phyloP scores from a whole-genome alignment of 2,888 invertebrate species.

The Oasisia sp. region DNA sequence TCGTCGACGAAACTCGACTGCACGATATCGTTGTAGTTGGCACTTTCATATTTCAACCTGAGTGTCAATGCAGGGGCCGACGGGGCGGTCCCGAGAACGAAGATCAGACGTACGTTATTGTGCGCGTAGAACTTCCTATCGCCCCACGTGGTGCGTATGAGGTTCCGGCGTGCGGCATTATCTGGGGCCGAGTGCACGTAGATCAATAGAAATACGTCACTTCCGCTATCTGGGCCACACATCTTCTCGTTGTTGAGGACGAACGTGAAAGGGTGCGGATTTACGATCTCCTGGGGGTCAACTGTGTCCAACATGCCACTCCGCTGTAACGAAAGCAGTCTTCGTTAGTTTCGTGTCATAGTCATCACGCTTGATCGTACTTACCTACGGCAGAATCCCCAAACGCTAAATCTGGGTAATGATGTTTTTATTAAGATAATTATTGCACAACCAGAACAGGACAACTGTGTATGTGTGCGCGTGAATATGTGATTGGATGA shows the following conservation, averaged over 20 bases:
- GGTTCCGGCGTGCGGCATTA: not conserved
- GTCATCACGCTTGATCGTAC: too few relatives aligned
- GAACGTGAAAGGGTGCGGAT: not conserved
- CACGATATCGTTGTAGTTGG: not conserved
- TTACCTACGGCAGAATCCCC: too few relatives aligned
- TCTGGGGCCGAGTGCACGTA: not conserved
- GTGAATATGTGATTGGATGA: too few relatives aligned
- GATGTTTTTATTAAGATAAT: too few relatives aligned
- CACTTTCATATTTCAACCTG: not conserved
- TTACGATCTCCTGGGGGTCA: not conserved
- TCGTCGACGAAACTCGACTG: not conserved
- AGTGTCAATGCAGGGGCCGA: not conserved
- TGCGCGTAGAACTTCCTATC: not conserved
- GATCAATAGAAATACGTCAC: not conserved
- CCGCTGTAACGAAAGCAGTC: not conserved
- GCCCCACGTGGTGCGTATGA: not conserved
- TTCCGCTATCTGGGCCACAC: not conserved
- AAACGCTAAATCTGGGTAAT: too few relatives aligned
- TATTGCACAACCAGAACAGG: too few relatives aligned
- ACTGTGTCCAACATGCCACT: not conserved
- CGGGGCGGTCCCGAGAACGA: not conserved
- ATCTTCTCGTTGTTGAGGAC: not conserved
- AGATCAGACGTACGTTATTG: not conserved
- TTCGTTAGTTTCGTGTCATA: not conserved
- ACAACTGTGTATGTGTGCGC: too few relatives aligned